Evolutionary conservation across 2,888 invertebrate species (phyloP), one percentile per base, ranked within the genome.

Genomic region (Tridacna gigas): DNA sequence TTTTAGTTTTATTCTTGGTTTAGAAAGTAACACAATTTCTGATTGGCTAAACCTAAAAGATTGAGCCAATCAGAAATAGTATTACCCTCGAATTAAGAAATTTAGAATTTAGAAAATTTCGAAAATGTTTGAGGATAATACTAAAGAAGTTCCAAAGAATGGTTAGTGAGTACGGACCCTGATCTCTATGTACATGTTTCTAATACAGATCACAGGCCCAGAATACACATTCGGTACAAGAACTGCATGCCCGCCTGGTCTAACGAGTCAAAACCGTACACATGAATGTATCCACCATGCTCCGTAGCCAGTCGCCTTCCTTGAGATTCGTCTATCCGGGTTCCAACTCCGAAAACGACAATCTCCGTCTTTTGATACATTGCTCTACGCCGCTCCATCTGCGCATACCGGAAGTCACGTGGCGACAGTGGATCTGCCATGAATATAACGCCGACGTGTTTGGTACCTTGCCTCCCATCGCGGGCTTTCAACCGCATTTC

Each of bases 281-380:
- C 86, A 22, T 79, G 67, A 26, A 87, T 74, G 60, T 76, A 84
- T 25, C 78, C 75, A 22, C 82, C 82, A 47, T 74, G 73, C 12
- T 82, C 77, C 9, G 80, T 79, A 1, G 84, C 82, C 67, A 90
- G 65, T 0, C 65, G 45, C 26, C 74, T 77, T 3, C 77, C 79
- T 63, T 90, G 84, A 0, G n/a, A 15, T 22, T 65, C 69, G 22
- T 83, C 74, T 3, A 86, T 83, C 20, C 74, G 69, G 47, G 80
- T 73, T 9, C 91, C 91, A 18, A 91, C 69, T 12, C 89, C 89
- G 18, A 91, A 76, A 12, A 89, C 90, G 78, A 87, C 86, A 18
- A 91, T 84, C 9, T 83, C 67, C 18, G 88, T 84, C n/a, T 81
- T 75, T 37, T 86, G 82, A 51, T 82, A 88, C 65, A 67, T 84